Conservation (phyloP, 2,888 invertebrate genomes). For the Tubiluchus corallicola region DNA sequence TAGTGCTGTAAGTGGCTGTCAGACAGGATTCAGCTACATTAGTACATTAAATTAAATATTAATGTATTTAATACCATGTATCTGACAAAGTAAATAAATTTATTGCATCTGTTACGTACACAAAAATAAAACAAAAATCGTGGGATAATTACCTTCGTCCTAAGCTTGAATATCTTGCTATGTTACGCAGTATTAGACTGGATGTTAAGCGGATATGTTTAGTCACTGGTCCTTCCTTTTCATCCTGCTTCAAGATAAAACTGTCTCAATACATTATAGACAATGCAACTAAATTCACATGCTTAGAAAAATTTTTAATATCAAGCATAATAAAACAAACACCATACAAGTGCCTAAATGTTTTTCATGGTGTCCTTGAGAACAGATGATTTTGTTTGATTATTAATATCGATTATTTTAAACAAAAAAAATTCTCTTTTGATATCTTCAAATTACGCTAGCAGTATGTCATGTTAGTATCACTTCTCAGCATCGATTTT, state of each 20-base stretch:
- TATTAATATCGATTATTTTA: no score
- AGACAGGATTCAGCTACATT: no score
- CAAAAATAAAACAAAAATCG: no score
- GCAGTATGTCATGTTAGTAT: no score
- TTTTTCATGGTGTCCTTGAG: background rate
- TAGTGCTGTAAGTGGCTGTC: no score
- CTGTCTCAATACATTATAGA: no score
- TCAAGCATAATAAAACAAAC: no score
- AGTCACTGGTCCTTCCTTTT: conserved; percentile 95
- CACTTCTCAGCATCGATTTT: no score
- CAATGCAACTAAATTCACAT: background rate
- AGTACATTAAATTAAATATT: no score
- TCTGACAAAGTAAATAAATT: conserved; percentile 6
- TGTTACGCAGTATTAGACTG: conserved; percentile 85
- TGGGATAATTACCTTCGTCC: conserved; percentile 88
- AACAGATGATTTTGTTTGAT: no score
- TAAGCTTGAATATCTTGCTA: conserved; percentile 67
- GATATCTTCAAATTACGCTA: no score
- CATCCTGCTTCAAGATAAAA: conserved; percentile 47
- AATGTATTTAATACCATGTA: background rate
- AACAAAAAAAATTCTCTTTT: no score
- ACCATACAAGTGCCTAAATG: background rate
- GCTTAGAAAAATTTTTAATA: background rate
- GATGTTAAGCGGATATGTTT: conserved; percentile 95
- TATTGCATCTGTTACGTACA: conserved; percentile 2